Evolutionary conservation across 2,797 vertebrate species (phyloP).

Genomic region (Fistularia commersonii): DNA sequence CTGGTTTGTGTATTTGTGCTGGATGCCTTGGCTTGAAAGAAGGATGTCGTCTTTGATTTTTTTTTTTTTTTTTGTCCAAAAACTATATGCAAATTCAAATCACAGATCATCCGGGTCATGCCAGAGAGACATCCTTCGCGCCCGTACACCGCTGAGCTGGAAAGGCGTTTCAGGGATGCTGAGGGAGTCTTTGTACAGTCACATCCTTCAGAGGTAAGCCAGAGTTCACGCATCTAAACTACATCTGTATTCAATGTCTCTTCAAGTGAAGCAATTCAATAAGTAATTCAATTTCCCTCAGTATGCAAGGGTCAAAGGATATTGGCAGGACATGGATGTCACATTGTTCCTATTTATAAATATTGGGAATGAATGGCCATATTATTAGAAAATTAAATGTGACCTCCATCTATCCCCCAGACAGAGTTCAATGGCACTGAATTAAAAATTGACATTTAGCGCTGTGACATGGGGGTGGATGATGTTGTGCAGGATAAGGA

Average conservation of each 20-base stretch:
- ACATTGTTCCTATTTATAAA: slow-evolving; percentile 32
- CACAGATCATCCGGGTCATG: slow-evolving; percentile 65
- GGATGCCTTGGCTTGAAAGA: not conserved
- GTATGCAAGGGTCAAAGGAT: slow-evolving; percentile 2
- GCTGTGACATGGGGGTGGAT: not conserved
- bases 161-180: slow-evolving; percentile 56
- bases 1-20: not conserved
- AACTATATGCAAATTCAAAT: slow-evolving; percentile 3
- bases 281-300: slow-evolving; percentile 11
- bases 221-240: slow-evolving; percentile 1
- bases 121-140: slow-evolving; percentile 72
- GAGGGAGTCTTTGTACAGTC: slow-evolving; percentile 56
- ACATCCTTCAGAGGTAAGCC: slow-evolving; percentile 57
- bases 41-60: not conserved
- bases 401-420: not conserved
- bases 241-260: slow-evolving; percentile 1
- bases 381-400: slow-evolving; percentile 1
- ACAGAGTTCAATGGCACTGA: not conserved
- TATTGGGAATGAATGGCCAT: slow-evolving; percentile 5
- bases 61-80: not conserved
- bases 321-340: slow-evolving; percentile 15
- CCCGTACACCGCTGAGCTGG: slow-evolving; percentile 58
- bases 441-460: not conserved
- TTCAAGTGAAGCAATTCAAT: slow-evolving; percentile 10
- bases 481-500: not conserved